These are phyloP conservation scores for Sycophila texana DNA, from an alignment of 2,888 invertebrate genomes.

Conservation along the genomic window DNA sequence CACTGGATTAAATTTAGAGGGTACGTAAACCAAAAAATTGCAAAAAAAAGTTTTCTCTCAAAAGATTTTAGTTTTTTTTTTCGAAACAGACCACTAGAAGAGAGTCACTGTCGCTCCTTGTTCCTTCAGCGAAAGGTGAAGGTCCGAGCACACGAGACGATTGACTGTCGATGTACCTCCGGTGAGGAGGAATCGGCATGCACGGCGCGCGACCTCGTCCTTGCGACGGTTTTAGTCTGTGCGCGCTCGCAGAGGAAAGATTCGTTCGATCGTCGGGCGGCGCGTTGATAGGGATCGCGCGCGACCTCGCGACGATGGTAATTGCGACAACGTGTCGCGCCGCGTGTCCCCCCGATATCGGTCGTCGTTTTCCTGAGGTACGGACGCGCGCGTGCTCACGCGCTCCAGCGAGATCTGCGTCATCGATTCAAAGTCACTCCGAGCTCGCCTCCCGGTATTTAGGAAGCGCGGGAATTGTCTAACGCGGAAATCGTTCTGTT, in stretches of 20 bases:
- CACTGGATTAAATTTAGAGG: too few species aligned
- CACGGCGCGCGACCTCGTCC: conserved; percentile 32
- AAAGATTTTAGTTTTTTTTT: too few species aligned
- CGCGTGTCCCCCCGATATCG: not conserved
- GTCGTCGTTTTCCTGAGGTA: not conserved
- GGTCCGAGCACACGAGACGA: not conserved
- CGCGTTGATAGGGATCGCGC: conserved; percentile 11
- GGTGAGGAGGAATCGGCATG: not conserved
- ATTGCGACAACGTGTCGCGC: not conserved
- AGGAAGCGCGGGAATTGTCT: too few species aligned
- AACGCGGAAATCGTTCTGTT: too few species aligned
- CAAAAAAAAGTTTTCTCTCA: too few species aligned
- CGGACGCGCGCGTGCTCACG: not conserved
- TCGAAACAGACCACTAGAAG: too few species aligned
- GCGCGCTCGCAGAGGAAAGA: not conserved
- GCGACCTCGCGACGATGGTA: conserved; percentile 20
- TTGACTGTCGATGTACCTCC: not conserved
- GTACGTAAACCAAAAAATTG: too few species aligned
- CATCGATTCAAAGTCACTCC: too few species aligned
- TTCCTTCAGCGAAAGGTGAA: too few species aligned
- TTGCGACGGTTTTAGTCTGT: conserved; percentile 23
- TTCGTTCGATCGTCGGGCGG: not conserved
- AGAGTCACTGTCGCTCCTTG: too few species aligned
- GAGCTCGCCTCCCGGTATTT: too few species aligned
- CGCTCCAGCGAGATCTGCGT: not conserved